These are phyloP conservation scores for Nasonia vitripennis DNA, from an alignment of 1,140 invertebrate genomes.

Conservation along the genomic window DNA sequence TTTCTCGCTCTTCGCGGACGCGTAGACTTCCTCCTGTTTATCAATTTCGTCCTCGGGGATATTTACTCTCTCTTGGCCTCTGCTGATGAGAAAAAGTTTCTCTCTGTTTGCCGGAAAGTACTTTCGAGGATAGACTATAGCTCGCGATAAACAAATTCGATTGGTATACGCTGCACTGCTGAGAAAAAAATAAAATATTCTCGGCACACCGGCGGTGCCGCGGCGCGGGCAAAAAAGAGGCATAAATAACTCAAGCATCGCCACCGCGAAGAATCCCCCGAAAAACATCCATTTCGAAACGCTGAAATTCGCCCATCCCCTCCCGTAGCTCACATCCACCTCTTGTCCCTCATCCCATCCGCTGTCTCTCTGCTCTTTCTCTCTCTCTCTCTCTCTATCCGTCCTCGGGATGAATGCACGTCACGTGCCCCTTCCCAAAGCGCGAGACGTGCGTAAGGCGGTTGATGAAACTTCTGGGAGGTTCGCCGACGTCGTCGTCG, in stretches of 20 bases:
- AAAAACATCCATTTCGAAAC: constrained; percentile 13
- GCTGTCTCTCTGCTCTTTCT: not conserved
- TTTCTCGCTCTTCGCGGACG: not conserved
- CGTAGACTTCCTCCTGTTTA: not conserved
- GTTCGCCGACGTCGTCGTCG: constrained; percentile 51
- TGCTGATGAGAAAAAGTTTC: not conserved
- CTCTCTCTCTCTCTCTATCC: not conserved
- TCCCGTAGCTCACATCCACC: too few species aligned
- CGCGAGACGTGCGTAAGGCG: constrained; percentile 63
- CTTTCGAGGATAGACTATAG: too few species aligned
- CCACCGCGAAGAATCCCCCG: not conserved
- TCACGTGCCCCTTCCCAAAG: constrained; percentile 64
- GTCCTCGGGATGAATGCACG: constrained; percentile 66
- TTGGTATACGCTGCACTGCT: too few species aligned
- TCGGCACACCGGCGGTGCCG: not conserved
- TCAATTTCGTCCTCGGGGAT: not conserved
- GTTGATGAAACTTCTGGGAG: constrained; percentile 69
- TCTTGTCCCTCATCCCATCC: not conserved
- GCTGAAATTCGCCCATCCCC: constrained; percentile 29
- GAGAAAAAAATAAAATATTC: not conserved
- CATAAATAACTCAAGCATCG: constrained; percentile 34
- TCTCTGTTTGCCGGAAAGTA: not conserved
- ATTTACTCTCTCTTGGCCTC: not conserved
- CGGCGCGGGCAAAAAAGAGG: not conserved
- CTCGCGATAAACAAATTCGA: too few species aligned